Evolutionary conservation across 2,113 vertebrate genomes (phyloP), one percentile per base, ranked within the genome.

Genomic region (Ictalurus punctatus): DNA sequence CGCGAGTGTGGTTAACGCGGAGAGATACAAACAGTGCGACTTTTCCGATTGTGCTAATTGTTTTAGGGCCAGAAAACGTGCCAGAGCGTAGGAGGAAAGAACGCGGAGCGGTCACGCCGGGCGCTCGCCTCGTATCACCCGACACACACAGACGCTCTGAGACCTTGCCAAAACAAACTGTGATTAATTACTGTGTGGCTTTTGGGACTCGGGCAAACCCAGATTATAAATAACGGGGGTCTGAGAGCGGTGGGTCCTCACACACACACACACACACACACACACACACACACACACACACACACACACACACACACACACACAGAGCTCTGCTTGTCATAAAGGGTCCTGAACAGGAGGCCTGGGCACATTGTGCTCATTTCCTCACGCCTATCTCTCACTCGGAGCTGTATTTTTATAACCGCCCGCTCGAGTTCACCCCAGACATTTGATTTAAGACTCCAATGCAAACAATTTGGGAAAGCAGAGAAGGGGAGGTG

Each of bases 301-400:
- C 89, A 92, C 89, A 92, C 92, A 93, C 92, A 91, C 89, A 92
- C 88, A 92, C 91, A 93, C 89, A 91, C 89, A 92, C 87, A 92
- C 92, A 92, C 91, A 89, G 65, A 83, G 89, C 84, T 89, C 88
- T 92, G 92, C 93, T 92, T 92, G 94, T 94, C 94, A 92, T 93
- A 91, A 90, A 78, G 84, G 91, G 92, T 82, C 93, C 89, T 92
- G 93, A 93, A 93, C 86, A 94, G 92, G 87, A 90, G 90, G 91
- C 90, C 87, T 81, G 87, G 87, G 91, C 79, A 91, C 93, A 94
- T 94, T 95, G 95, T 94, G 86, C 92, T 95, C 94, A 93, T 94
- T 95, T 95, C 96, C 96, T 94, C 89, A 81, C 73, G 92, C 91
- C 93, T 92, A 95, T 95, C 94, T 95, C 94, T 95, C 95, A 94